Evolutionary conservation across 2,888 invertebrate species (phyloP), one percentile per base, ranked within the genome.

Genomic region (Pinctada fucata): DNA sequence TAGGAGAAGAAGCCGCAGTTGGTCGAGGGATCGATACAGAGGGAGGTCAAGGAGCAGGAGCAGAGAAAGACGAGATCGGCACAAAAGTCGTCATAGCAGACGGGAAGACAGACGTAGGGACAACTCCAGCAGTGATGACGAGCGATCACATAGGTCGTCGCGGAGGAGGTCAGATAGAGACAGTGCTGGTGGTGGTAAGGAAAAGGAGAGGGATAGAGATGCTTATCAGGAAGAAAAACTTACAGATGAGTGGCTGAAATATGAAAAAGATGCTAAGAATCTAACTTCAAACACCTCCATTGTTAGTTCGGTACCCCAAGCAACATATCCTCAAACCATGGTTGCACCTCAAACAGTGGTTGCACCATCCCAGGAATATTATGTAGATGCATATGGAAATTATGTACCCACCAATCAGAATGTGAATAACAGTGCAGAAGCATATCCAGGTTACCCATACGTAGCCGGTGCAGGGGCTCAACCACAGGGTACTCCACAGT

Each of bases 51-150:
- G 75, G 6, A 75, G 77, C 45, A 66, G 76, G 52, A 79, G 79
- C 66, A 69, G 76, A 48, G 76, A 76, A 16, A 47, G 71, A 48
- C 64, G 52, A 6, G 52, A 48, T n/a, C 47, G 51, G 47, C 75
- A 76, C 52, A 69, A 80, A 64, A 79, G 79, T 50, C 66, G 79
- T 58, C 76, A 79, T 45, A 67, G 79, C 52, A 76, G 79, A 71
- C 82, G 81, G 10, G 63, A 75, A 48, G 79, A 78, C 2, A 74
- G 79, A 31, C 64, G 77, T 13, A 50, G 63, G 3, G 75, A 82
- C 76, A 81, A 82, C 65, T 76, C 81, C 10, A 80, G 82, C 71
- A 75, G 74, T 64, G 81, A 82, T 63, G 65, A 79, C 5, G 79
- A 79, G 31, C 76, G 82, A 75, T 69, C 68, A 13, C 49, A 71